Conservation (phyloP, 2,888 invertebrate genomes). For the Scaptomyza tumidula region DNA sequence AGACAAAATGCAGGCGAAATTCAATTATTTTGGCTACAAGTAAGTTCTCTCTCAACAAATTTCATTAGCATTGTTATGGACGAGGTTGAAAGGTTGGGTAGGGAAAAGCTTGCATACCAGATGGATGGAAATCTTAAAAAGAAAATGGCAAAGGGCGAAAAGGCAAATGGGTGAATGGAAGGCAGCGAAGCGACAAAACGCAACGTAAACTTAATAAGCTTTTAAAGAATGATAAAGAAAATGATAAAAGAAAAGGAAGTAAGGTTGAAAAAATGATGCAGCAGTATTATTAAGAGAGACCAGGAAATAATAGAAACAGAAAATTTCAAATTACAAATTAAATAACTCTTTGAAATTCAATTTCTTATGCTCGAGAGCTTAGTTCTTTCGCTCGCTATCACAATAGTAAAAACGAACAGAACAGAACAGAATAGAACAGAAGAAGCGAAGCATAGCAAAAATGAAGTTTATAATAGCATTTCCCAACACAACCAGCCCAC, state of each 20-base stretch:
- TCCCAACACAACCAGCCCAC: too few relatives aligned
- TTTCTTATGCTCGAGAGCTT: constrained; percentile 60
- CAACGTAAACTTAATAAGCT: constrained; percentile 39
- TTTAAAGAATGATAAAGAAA: background rate
- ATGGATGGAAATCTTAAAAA: constrained; percentile 20
- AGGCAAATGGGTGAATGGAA: constrained; percentile 11
- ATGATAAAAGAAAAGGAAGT: background rate
- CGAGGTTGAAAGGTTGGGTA: background rate
- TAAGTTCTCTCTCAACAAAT: constrained; percentile 47
- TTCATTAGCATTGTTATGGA: constrained; percentile 26
- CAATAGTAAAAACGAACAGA: background rate
- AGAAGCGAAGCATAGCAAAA: background rate
- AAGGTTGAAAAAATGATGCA: background rate
- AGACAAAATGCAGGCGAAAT: constrained; percentile 43
- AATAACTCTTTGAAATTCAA: constrained; percentile 78
- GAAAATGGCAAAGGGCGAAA: constrained; percentile 22
- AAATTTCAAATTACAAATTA: constrained; percentile 17
- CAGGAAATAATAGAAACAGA: background rate
- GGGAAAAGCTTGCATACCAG: constrained; percentile 3
- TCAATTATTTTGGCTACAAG: constrained; percentile 30
- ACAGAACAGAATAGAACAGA: constrained; percentile 3
- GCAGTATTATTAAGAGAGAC: constrained; percentile 2
- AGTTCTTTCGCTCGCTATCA: constrained; percentile 61
- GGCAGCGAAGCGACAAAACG: constrained; percentile 17
- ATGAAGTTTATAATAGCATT: too few relatives aligned